Base-by-base conservation (phyloP, 2,888 invertebrate genomes). In the Agrotis exclamationis region DNA sequence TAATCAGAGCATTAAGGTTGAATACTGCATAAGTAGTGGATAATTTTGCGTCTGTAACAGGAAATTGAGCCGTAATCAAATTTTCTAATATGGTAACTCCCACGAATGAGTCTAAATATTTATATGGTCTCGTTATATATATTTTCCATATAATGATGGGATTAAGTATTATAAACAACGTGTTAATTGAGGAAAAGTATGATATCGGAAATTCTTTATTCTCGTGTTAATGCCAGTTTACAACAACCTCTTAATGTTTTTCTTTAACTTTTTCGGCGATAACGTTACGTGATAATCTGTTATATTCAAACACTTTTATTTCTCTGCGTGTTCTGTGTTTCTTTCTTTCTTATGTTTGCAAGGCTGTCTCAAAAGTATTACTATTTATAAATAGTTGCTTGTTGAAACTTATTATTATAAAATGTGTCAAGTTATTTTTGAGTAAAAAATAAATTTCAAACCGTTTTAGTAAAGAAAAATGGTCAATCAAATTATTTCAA, bases 31-130 rank as follows among this genome's bases (percentile, higher is more conserved):
- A 45, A 50, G 57, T 65, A 39, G 73, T 18, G 24, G 7, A 58
- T 68, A 45, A 62, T 68, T 63, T 74, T 28, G 65, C 59, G 44
- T 67, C 51, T 54, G 48, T 45, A 60, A 67, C 63, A 70, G 74
- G 78, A 82, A 84, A 80, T 77, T 69, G 63, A 77, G n/a, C 53
- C 22, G 68, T 77, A 80, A 77, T 73, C 63, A 74, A 80, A 74
- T 77, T 80, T 70, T 70, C 77, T 68, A 76, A 70, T 74, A 70
- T 66, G 63, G 57, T 28, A 14, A 22, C 44, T 64, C 68, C 57
- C 62, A 67, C 58, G 14, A 66, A 60, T 22, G 9, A 47, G 3
- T 22, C 48, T 58, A 28, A 69, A 66, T 83, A 79, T 68, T 33
- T 63, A 75, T 60, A 47, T 33, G 39, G 39, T 63, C 73, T 79